Conservation (phyloP, 2,113 vertebrate species). For the Tragelaphus buxtoni region DNA sequence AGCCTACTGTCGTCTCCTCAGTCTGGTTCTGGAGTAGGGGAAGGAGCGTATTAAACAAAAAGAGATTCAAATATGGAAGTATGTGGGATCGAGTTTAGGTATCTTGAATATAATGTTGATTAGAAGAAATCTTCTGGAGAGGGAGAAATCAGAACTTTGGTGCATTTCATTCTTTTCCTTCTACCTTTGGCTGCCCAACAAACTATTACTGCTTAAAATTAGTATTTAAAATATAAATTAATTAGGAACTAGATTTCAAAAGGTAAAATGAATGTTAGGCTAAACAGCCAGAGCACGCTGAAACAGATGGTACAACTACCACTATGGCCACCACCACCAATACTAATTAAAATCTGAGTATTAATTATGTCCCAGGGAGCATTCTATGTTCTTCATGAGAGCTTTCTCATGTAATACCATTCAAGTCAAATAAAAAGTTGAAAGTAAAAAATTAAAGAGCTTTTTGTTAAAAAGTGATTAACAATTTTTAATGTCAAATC, state of each 20-base stretch:
- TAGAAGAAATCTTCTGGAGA: not conserved
- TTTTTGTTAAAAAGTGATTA: slow-evolving; percentile 21
- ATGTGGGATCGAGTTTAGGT: not conserved
- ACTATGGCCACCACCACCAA: not conserved
- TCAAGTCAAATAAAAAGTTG: not conserved
- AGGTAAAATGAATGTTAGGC: not conserved
- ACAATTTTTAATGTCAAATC: not conserved
- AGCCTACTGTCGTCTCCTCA: not conserved
- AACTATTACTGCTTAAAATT: not conserved
- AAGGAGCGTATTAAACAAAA: not conserved
- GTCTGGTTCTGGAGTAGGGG: not conserved
- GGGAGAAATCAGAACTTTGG: not conserved
- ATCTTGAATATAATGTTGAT: not conserved
- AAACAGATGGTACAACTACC: not conserved
- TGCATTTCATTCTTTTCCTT: not conserved
- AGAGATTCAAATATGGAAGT: not conserved
- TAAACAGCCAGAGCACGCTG: not conserved
- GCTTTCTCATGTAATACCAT: not conserved
- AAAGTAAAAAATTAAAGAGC: not conserved
- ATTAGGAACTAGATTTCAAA: not conserved
- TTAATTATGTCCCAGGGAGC: not conserved
- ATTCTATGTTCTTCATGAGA: not conserved
- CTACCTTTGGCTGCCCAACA: not conserved
- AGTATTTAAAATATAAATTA: not conserved
- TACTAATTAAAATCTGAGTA: not conserved